Base-by-base conservation (phyloP, 2,888 invertebrate species). In the Mongoloraphidia duomilia region DNA sequence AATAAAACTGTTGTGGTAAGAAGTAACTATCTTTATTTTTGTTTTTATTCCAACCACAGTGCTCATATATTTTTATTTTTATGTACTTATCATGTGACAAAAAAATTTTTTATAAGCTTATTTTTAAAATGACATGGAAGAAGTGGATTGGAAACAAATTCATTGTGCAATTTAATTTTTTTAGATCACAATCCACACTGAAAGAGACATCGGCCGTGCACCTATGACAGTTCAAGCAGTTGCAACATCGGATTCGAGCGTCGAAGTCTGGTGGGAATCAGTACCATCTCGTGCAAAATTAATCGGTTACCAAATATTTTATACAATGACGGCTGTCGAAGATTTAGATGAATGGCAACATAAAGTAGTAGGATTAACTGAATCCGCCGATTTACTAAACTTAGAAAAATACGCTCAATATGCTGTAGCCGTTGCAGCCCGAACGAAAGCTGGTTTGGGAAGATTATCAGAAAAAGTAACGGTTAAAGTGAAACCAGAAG, bases 231-330 rank as follows among this genome's bases (percentile, higher is more conserved):
- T 96, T 0, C 83, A 86, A 67, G 92, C 93, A 9, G 87, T 91
- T n/a, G 92, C 95, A 1, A 94, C 93, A 1, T 91, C 92, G 0
- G 90, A 91, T 60, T 88, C 90, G 13, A 87, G 90, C 45, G 88
- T 95, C 0, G 93, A 94, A 70, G 92, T 91, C 10, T 92, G 91
- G 91, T 92, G 92, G 92, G 89, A 91, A 65, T 78, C 84, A 2
- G 90, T 92, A 47, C 88, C 90, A 14, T 84, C 86, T 42, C 77
- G 84, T 56, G 87, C 80, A 52, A 86, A 85, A 66, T 78, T 91
- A 41, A 74, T 84, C 49, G 91, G 92, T 34, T 93, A 92, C 61
- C 83, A 85, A 62, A 87, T 92, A 57, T 92, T 92, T 66, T 93
- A 91, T 62, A 90, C 91, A 9, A 91, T 88, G 82, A 89, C 89